Percentiles rank a stretch among this genome's conserved stretches.
Conservation (phyloP, 2,797 vertebrate species). For the Tragelaphus eurycerus region DNA sequence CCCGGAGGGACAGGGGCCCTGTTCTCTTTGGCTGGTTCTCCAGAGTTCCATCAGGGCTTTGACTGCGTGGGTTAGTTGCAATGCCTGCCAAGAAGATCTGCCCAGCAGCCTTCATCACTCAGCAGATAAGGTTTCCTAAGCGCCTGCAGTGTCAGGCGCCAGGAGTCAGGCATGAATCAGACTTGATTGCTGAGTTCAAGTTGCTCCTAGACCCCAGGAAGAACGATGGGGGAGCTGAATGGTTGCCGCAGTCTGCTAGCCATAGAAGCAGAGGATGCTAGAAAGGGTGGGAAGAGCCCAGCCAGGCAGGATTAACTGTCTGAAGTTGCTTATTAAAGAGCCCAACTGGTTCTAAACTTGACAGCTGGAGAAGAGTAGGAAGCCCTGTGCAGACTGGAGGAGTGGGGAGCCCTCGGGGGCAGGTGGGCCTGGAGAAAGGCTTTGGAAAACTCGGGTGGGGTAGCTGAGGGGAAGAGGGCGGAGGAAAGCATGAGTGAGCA, state of each 20-base stretch:
- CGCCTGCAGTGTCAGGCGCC: not conserved
- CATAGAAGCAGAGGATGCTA: not conserved
- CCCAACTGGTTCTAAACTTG: not conserved
- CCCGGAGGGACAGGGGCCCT: not conserved
- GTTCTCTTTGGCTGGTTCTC: not conserved
- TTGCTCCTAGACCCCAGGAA: not conserved
- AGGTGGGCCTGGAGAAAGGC: not conserved
- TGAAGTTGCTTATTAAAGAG: not conserved
- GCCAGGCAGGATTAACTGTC: not conserved
- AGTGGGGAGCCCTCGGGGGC: not conserved
- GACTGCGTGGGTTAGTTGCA: not conserved
- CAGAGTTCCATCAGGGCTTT: not conserved
- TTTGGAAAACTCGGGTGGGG: accelerated
- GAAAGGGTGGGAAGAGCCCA: not conserved
- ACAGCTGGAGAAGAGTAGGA: not conserved
- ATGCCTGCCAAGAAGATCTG: not conserved
- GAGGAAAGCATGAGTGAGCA: too few relatives aligned
- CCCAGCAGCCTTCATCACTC: not conserved
- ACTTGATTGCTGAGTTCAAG: not conserved
- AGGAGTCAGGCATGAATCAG: not conserved
- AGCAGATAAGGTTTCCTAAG: not conserved
- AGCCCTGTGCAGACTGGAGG: not conserved
- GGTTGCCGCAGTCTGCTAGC: not conserved
- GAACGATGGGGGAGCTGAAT: accelerated
- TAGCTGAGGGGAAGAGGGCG: not conserved